Conservation (phyloP, 2,113 vertebrate genomes). For the Lophius piscatorius region DNA sequence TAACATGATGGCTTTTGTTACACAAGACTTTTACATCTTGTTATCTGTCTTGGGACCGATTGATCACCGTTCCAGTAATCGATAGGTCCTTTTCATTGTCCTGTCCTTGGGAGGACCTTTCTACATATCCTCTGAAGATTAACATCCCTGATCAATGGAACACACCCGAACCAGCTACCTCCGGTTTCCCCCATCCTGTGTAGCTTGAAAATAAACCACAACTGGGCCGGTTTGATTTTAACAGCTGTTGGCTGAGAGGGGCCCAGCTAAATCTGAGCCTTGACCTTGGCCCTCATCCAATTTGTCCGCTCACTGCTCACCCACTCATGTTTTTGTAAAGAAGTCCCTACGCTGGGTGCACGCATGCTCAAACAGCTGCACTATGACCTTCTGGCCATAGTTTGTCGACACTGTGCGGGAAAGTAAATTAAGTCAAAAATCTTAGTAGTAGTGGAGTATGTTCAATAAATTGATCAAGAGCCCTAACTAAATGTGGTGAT, state of each 20-base stretch:
- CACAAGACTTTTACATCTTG: conserved; percentile 65
- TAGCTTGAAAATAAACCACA: conserved; percentile 54
- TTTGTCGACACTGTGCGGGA: conserved; percentile 17
- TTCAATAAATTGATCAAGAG: conserved; percentile 36
- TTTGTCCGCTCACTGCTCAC: conserved; percentile 58
- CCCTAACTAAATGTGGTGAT: conserved; percentile 3
- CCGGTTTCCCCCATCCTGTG: conserved; percentile 30
- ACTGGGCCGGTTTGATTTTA: conserved; percentile 54
- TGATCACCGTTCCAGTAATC: conserved; percentile 66
- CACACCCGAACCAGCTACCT: conserved; percentile 41
- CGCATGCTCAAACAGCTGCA: conserved; percentile 58
- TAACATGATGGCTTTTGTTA: conserved; percentile 54
- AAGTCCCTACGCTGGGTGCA: conserved; percentile 25
- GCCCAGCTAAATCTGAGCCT: conserved; percentile 55
- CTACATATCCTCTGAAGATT: conserved; percentile 65
- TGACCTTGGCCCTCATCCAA: conserved; percentile 58
- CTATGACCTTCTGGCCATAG: conserved; percentile 44
- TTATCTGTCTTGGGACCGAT: conserved; percentile 64
- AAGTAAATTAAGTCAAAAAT: conserved; percentile 19
- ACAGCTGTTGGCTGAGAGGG: conserved; percentile 67
- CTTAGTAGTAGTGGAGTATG: conserved; percentile 7
- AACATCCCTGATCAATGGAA: conserved; percentile 70
- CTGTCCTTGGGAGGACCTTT: conserved; percentile 75
- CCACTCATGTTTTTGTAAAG: conserved; percentile 55
- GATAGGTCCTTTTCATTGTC: conserved; percentile 67